A percentile compares a stretch with the other conserved stretches of the same genome.
These are phyloP conservation scores for Sminthurinus aureus DNA, from an alignment of 2,888 invertebrate genomes.

Conservation along the genomic window DNA sequence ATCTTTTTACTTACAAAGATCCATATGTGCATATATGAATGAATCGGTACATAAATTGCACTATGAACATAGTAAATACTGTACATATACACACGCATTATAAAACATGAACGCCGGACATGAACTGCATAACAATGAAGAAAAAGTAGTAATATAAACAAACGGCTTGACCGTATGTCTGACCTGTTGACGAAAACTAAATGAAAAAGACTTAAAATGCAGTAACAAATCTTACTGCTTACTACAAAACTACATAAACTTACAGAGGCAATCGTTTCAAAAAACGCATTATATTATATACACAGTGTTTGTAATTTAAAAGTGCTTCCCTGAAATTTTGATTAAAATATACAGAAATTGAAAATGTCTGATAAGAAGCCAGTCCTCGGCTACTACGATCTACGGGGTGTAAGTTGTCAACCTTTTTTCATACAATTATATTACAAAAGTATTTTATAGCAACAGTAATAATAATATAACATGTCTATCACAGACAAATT, in stretches of 20 bases:
- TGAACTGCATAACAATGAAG: not conserved
- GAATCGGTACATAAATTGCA: no score
- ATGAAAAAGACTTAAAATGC: not conserved
- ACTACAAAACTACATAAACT: not conserved
- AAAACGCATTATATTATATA: not conserved
- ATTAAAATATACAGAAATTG: not conserved
- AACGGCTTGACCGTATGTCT: not conserved
- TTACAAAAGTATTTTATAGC: no score
- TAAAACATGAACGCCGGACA: not conserved
- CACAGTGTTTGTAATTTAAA: not conserved
- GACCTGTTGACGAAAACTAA: not conserved
- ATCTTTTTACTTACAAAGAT: no score
- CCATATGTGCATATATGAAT: no score
- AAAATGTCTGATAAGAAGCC: slow-evolving; percentile 26
- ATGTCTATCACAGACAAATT: no score
- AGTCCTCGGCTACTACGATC: slow-evolving; percentile 41
- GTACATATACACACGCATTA: no score
- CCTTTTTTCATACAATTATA: not conserved
- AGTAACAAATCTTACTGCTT: not conserved
- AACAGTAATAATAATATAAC: no score
- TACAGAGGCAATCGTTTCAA: not conserved
- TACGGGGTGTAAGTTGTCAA: slow-evolving; percentile 39
- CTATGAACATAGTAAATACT: no score
- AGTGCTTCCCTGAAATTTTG: no score
- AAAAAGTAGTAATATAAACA: not conserved